These are phyloP conservation scores for Sebastes baramenuke DNA, from an alignment of 2,797 vertebrate genomes.

Conservation along the genomic window DNA sequence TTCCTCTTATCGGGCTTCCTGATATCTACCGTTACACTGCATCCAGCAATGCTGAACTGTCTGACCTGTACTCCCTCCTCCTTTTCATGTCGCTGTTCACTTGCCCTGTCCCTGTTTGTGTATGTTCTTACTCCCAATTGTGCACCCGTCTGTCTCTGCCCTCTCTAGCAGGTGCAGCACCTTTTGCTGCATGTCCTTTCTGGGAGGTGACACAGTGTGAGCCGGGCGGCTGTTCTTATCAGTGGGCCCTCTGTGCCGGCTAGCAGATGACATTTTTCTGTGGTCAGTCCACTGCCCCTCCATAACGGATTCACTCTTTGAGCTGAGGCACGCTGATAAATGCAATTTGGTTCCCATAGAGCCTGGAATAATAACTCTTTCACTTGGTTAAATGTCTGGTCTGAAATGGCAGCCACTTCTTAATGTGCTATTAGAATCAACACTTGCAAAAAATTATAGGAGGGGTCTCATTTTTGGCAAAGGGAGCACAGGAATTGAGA, in stretches of 20 bases:
- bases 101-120: not conserved
- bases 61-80: not conserved
- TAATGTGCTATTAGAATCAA: slow-evolving; percentile 56
- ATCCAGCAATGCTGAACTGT: not conserved
- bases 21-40: not conserved
- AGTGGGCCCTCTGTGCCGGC: slow-evolving; percentile 13
- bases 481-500: slow-evolving; percentile 7
- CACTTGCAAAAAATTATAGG: slow-evolving; percentile 48
- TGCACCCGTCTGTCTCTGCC: slow-evolving; percentile 8
- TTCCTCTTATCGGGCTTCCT: not conserved
- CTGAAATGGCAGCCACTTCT: slow-evolving; percentile 52
- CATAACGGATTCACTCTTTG: slow-evolving; percentile 28
- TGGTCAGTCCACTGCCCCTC: slow-evolving; percentile 4
- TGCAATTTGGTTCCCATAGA: slow-evolving; percentile 53
- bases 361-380: slow-evolving; percentile 44
- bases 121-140: not conserved
- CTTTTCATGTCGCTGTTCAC: not conserved
- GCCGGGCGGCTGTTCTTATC: slow-evolving; percentile 37
- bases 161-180: slow-evolving; percentile 10
- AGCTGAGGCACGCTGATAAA: slow-evolving; percentile 52
- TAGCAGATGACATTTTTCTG: slow-evolving; percentile 45
- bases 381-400: slow-evolving; percentile 57
- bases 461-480: slow-evolving; percentile 27
- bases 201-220: slow-evolving; percentile 29
- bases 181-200: slow-evolving; percentile 28